Evolutionary conservation across 2,888 invertebrate genomes (phyloP), one percentile per base, ranked within the genome.

Genomic region (Polyommatus icarus): DNA sequence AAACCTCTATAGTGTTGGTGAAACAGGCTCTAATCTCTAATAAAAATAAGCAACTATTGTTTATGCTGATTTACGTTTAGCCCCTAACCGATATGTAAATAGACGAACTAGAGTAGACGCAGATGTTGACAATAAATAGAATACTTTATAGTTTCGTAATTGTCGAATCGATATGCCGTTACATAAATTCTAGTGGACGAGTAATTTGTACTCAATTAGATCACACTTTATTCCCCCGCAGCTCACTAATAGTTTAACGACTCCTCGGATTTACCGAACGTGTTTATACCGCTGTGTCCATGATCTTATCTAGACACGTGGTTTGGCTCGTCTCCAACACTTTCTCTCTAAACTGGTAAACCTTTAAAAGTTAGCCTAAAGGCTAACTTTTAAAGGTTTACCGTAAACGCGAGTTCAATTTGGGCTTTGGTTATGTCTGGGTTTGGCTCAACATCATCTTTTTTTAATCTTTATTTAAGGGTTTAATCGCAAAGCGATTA

Each of bases 271-370:
- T 84, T 83, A 83, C 83, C 84, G 85, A 86, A 87, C 84, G 85
- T 87, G 87, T 88, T 88, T 88, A 90, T 89, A 88, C 88, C 82
- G 82, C 84, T 88, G 86, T 87, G 87, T 87, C 85, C 84, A 84
- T 83, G 83, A 84, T 86, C 83, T 87, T 89, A 89, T 88, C 85
- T 84, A 84, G 84, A 87, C 86, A 85, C 85, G 82, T 86, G 82
- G 84, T 84, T 89, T 92, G 92, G 92, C 90, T 80, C 79, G 78
- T 80, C 79, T 88, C 91, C 93, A 93, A 90, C 83, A 90, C 91
- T 92, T 91, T 92, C 90, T 79, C 78, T 79, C 78, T 78, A 77
- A 79, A 79, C 79, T 75, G 54, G 75, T 71, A 79, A 79, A 78
- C 57, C 78, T 77, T 67, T 54, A 75, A 50, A 46, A 73, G 73